Base-by-base conservation (phyloP, 2,888 invertebrate genomes). In the Cheilosia grossa region DNA sequence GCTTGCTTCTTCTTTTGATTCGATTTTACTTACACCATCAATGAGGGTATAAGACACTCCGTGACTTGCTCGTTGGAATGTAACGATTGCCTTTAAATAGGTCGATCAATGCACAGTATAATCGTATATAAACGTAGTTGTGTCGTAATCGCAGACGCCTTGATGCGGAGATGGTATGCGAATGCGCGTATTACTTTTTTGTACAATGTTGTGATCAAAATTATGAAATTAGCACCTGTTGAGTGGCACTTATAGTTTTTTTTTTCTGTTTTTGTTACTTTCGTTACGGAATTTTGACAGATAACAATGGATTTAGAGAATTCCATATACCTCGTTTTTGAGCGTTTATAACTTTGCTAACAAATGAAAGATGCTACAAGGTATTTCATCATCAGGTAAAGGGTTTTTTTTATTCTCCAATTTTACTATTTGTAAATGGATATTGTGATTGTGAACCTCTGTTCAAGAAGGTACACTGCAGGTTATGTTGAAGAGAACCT, bases 171-270 rank as follows among this genome's bases (percentile, higher is more conserved):
- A 69, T 9, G 33, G 33, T 37, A 27, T 27, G 27, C 33, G 13
- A 27, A 42, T 73, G 59, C 15, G 59, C 42, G 21, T 78, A 1
- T 13, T 37, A 63, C 44, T 63, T 73, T 69, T 51, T 42, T 33
- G 27, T 61, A 47, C 42, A 49, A 37, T 42, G 19, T 33, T 44
- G n/a, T 59, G 70, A 33, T 33, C 17, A 44, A 58, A 49, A 40
- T 51, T 61, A 53, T 74, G 44, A 58, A 80, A 80, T 83, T 83
- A 83, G 61, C 83, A 83, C 83, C 74, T 83, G 74, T 53, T 74
- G 74, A 83, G 66, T 83, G 69, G 54, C 30, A 67, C 58, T 82
- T 77, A 67, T 61, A 77, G 27, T 15, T 40, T 27, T 63, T 70
- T 19, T 15, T n/a, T 9, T 33, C 2, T 7, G 9, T 37, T 4